Evolutionary conservation across 2,797 vertebrate genomes (phyloP), one percentile per base, ranked within the genome.

Genomic region (Sebastes matsubarae): DNA sequence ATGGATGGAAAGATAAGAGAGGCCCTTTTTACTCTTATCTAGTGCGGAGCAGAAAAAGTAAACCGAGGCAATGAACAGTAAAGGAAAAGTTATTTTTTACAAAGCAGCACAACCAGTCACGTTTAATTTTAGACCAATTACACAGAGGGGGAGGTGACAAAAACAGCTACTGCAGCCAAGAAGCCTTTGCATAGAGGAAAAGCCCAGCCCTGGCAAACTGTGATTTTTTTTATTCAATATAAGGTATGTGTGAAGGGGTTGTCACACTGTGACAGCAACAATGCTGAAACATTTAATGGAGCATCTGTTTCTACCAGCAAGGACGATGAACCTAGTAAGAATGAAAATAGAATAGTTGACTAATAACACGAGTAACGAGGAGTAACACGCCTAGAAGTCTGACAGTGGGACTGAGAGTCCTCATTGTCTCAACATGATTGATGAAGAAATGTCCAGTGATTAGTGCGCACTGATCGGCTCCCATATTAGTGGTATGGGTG

Each of bases 1-100:
- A 72, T 89, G 72, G 50, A 73, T 80, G 16, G 7, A 67, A 81
- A 83, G 75, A 87, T 70, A 16, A 67, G 70, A 69, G 74, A 69
- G 13, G 13, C 34, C 5, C 46, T 70, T 65, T 54, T 72, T 55
- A 12, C 18, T 68, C 3, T 27, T 68, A 77, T 82, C 25, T 68
- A 14, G 34, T 55, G 7, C 36, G 20, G 11, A 75, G 71, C 38
- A 81, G 55, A 79, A 77, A 75, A 61, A 68, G 32, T 63, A 69
- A 89, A 75, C 13, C 11, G 30, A 72, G 20, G 32, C 66, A 34
- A 57, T 63, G 42, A 61, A 78, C 16, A 73, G 29, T 11, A 70
- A 66, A 63, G 2, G 16, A 2, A 6, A 71, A 34, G n/a, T 38
- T 52, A 1, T 59, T 59, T 77, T 65, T 67, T 22, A 54, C 24